Conservation (phyloP, 2,797 vertebrate genomes). For the Galagoides demidoff region DNA sequence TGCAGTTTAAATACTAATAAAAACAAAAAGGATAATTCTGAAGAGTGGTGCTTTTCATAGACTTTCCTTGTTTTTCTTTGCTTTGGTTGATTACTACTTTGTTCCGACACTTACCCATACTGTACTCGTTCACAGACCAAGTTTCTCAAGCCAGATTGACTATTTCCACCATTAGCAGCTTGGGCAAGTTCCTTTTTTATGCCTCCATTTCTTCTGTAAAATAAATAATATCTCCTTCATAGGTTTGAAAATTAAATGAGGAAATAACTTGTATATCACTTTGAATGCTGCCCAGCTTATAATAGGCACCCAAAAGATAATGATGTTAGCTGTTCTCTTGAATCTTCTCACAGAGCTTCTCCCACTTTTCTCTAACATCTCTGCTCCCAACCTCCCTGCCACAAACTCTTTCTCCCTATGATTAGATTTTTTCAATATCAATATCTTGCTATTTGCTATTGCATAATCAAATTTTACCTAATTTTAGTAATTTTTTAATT, state of each 20-base stretch:
- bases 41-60: neutral
- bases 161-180: neutral
- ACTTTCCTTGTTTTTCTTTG: conserved; percentile 1
- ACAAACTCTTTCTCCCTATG: neutral
- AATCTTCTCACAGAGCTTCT: neutral
- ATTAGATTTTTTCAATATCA: neutral
- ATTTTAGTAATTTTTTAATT: conserved; percentile 50
- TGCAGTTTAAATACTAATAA: conserved; percentile 42
- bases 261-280: neutral
- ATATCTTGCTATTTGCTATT: conserved; percentile 35
- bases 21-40: neutral
- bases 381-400: neutral
- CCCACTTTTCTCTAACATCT: neutral
- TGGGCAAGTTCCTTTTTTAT: neutral
- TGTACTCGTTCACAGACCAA: neutral
- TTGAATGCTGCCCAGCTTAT: neutral
- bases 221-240: neutral
- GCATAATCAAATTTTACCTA: conserved; percentile 43
- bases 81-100: neutral
- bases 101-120: neutral
- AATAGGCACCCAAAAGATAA: neutral
- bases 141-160: neutral
- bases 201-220: conserved; percentile 28
- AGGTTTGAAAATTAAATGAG: neutral
- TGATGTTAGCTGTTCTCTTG: neutral